Conservation (phyloP, 2,113 vertebrate genomes). For the Mandrillus leucophaeus region DNA sequence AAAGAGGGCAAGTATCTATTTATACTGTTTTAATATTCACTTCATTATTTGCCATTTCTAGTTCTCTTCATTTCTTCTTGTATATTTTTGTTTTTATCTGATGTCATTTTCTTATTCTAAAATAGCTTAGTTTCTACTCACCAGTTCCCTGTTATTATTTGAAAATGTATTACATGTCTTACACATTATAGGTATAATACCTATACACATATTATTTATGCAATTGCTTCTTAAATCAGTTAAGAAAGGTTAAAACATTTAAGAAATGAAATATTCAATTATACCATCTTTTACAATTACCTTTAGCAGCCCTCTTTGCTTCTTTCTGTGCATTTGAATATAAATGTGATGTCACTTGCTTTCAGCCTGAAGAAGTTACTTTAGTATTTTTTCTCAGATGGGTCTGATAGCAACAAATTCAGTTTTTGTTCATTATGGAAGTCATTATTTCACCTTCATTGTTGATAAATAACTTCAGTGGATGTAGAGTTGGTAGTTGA, state of each 20-base stretch:
- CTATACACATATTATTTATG: background rate
- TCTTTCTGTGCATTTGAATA: background rate
- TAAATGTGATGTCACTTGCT: background rate
- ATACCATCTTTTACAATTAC: background rate
- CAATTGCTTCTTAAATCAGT: background rate
- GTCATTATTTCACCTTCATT: background rate
- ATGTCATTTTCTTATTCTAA: background rate
- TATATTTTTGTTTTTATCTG: background rate
- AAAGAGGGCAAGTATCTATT: background rate
- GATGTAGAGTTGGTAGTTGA: background rate
- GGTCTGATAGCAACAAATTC: background rate
- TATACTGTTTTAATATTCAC: background rate
- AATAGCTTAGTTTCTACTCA: background rate
- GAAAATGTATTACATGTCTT: background rate
- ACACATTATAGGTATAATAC: background rate
- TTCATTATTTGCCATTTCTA: background rate
- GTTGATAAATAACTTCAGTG: background rate
- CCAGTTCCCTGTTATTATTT: background rate
- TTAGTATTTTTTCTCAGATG: background rate
- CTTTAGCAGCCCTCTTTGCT: background rate
- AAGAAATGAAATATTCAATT: background rate
- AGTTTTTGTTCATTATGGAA: background rate
- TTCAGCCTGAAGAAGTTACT: background rate
- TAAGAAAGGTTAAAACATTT: background rate
- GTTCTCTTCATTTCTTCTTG: background rate